Evolutionary conservation across 2,113 vertebrate species (phyloP).

Genomic region (Scomber colias): DNA sequence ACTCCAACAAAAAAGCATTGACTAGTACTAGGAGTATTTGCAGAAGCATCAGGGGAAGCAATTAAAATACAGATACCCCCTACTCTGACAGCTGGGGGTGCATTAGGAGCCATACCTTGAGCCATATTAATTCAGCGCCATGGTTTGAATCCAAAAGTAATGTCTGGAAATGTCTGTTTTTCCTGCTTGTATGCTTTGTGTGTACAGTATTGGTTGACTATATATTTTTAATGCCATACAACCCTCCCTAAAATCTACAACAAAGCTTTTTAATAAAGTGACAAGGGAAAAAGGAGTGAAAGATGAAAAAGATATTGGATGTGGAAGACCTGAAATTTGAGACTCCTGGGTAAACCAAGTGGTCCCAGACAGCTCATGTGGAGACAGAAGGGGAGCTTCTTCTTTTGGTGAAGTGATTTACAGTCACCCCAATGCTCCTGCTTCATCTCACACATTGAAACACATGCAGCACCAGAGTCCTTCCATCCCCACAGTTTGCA

Average conservation of each 20-base stretch:
- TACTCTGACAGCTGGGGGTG: neutral
- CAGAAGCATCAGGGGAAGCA: neutral
- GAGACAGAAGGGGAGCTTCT: conserved; percentile 38
- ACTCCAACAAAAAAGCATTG: neutral
- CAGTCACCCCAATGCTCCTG: conserved; percentile 22
- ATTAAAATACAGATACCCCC: neutral
- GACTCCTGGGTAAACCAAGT: conserved; percentile 53
- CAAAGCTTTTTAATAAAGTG: conserved; percentile 7
- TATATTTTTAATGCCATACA: neutral
- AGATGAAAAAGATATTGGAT: conserved; percentile 11
- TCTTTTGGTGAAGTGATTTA: conserved; percentile 54
- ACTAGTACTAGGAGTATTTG: neutral
- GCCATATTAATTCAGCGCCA: no score
- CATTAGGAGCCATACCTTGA: neutral
- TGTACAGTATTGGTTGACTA: no score
- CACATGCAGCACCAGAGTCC: conserved; percentile 11
- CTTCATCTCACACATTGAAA: conserved; percentile 36
- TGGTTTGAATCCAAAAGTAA: no score
- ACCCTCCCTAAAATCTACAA: neutral
- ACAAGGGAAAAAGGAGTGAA: neutral
- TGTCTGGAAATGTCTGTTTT: no score
- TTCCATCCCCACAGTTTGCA: conserved; percentile 17
- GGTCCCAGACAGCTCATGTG: conserved; percentile 45
- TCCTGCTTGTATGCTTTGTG: no score
- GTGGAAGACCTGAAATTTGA: conserved; percentile 56